Evolutionary conservation across 2,888 invertebrate genomes (phyloP).

Genomic region (Mesorhabditis belari): DNA sequence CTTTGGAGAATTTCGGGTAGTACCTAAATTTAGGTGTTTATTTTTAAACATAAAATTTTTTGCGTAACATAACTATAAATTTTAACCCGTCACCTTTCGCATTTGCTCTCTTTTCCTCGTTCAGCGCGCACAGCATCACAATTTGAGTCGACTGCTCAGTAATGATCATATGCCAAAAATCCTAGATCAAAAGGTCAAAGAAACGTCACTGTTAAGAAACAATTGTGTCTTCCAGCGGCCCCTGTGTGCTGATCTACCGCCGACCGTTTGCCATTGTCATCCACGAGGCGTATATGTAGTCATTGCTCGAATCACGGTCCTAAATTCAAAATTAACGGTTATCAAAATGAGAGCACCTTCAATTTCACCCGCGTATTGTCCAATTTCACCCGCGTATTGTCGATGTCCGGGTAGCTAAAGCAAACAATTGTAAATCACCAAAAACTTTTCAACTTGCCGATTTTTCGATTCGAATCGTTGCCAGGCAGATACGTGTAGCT

Average conservation of each 20-base stretch:
- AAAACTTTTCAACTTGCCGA: not conserved
- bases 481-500: not conserved
- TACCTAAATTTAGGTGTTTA: not conserved
- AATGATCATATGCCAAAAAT: constrained; percentile 98
- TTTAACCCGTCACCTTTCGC: not conserved
- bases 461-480: not conserved
- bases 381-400: too few relatives aligned
- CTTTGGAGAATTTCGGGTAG: not conserved
- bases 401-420: constrained; percentile 17
- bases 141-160: constrained; percentile 93
- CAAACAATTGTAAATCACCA: not conserved
- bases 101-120: constrained; percentile 4
- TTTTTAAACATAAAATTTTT: too few relatives aligned
- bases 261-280: constrained; percentile 18
- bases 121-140: constrained; percentile 67
- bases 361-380: constrained; percentile 20
- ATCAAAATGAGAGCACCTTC: constrained; percentile 4
- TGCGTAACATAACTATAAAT: not conserved
- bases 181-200: too few relatives aligned
- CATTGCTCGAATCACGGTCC: constrained; percentile 14
- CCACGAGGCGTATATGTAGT: constrained; percentile 37
- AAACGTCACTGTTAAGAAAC: too few relatives aligned
- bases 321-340: not conserved
- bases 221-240: constrained; percentile 80
- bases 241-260: constrained; percentile 52